Percentiles rank a stretch among this genome's conserved stretches.
Conservation (phyloP, 2,888 invertebrate species). For the Heliconius sara region DNA sequence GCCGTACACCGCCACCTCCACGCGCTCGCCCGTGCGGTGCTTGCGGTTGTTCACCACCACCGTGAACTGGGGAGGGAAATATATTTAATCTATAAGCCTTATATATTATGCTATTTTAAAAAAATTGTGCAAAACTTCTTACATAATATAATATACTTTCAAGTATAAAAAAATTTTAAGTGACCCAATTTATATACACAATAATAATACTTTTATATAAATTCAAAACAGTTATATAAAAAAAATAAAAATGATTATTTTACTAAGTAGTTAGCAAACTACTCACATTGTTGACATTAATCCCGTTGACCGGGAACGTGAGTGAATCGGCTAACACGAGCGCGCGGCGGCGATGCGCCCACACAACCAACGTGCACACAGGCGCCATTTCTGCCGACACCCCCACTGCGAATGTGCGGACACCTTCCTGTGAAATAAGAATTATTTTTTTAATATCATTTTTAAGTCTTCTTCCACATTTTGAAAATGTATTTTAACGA, state of each 20-base stretch:
- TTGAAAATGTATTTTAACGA: too few species aligned
- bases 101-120: neutral
- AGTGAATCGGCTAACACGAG: slow-evolving; percentile 95
- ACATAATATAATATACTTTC: too few species aligned
- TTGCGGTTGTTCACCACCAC: slow-evolving; percentile 95
- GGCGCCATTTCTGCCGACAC: slow-evolving; percentile 96
- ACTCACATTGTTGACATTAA: slow-evolving; percentile 93
- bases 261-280: slow-evolving; percentile 43
- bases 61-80: slow-evolving; percentile 86
- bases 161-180: too few species aligned
- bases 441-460: neutral
- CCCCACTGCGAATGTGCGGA: slow-evolving; percentile 92
- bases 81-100: neutral
- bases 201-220: too few species aligned
- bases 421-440: slow-evolving; percentile 77
- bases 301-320: slow-evolving; percentile 98
- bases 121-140: neutral
- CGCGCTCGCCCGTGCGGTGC: slow-evolving; percentile 95
- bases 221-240: too few species aligned
- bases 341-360: slow-evolving; percentile 92
- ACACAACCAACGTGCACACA: slow-evolving; percentile 94
- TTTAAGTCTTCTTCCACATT: too few species aligned
- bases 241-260: neutral
- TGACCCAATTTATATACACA: too few species aligned
- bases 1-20: slow-evolving; percentile 96